Evolutionary conservation across 37 sponge, comb jelly and placozoan genomes (phyloP), one percentile per base, ranked within the genome.

Genomic region (Oopsacas minuta): DNA sequence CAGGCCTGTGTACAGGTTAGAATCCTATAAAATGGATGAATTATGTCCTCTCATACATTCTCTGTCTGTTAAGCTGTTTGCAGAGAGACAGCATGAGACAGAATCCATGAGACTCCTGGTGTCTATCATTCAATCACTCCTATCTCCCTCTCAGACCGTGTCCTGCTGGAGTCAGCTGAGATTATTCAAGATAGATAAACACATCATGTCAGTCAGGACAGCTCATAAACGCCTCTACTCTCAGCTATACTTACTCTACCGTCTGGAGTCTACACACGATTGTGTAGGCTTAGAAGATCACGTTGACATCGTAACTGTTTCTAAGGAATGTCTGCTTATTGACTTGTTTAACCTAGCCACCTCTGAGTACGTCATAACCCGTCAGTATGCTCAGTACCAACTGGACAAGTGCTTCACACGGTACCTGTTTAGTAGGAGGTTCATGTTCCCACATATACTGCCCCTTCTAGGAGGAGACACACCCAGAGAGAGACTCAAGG

Each of bases 51-150:
- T 61, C 32, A 3, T 61, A 5, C 75, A 12, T 34, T 25, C 75
- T n/a, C 28, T 61, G 17, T 10, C 75, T 25, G 32, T 25, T 3
- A 3, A 20, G 22, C 75, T 61, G 75, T 61, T 61, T 34, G 20
- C 75, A 34, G 75, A 61, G 75, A 10, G 75, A n/a, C 75, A 61
- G 75, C 75, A 61, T 34, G 75, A 61, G 75, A 61, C 75, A 34
- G 75, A 61, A 3, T 10, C 75, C 3, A 61, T 61, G 75, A 3
- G 30, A 5, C 3, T n/a, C 32, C 75, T 61, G 22, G 75, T 61
- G 32, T 61, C 75, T 3, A 3, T 61, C 75, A 25, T 61, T 7
- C 75, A 61, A 5, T 3, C 75, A 7, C 75, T 61, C 32, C 75
- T 61, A 5, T 61, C 32, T 10, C 75, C 75, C 28, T n/a, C 17